Evolutionary conservation across 2,113 vertebrate species (phyloP).

Genomic region (Hydrochoerus hydrochaeris): DNA sequence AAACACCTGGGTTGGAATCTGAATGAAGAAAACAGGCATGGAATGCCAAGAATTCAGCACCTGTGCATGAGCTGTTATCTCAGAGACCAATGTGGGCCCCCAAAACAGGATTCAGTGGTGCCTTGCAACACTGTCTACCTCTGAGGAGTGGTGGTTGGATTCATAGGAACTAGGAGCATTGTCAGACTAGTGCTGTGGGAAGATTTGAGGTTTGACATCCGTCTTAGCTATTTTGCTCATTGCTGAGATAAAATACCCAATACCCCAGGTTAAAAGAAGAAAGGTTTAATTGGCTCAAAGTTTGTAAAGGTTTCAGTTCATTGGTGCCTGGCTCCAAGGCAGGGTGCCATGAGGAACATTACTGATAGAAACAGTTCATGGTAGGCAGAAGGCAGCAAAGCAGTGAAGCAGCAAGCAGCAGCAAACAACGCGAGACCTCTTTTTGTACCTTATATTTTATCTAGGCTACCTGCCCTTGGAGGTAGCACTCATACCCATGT

Average conservation of each 20-base stretch:
- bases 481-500: background rate
- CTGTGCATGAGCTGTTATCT: background rate
- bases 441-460: background rate
- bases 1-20: slow-evolving; percentile 73
- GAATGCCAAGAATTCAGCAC: slow-evolving; percentile 64
- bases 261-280: background rate
- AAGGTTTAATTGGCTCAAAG: background rate
- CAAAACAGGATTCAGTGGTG: background rate
- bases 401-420: background rate
- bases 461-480: background rate
- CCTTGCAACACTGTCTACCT: background rate
- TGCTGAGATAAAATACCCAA: background rate
- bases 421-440: background rate
- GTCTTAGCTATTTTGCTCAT: background rate
- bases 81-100: background rate
- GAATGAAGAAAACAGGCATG: slow-evolving; percentile 31
- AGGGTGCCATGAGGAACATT: background rate
- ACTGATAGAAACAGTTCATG: background rate
- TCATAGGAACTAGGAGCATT: background rate
- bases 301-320: background rate
- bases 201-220: background rate
- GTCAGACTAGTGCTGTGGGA: background rate
- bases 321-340: background rate
- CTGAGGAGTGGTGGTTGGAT: background rate
- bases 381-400: background rate